Percentiles rank a stretch among this genome's conserved stretches.
These are phyloP conservation scores for Aethes cnicana DNA, from an alignment of 2,888 invertebrate genomes.

Conservation along the genomic window DNA sequence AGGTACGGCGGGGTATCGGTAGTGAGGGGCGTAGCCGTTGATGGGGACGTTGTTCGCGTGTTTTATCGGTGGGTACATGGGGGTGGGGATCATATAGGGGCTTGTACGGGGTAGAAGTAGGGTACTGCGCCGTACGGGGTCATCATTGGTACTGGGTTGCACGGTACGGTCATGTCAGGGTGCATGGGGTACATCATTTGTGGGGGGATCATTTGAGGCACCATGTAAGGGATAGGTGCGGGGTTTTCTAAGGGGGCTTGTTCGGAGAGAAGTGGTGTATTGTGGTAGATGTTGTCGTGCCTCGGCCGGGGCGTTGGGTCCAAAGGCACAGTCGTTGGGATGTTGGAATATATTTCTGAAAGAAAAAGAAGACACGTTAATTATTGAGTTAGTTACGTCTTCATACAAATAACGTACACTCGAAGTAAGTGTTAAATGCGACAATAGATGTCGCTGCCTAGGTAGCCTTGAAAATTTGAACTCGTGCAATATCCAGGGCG, in stretches of 20 bases:
- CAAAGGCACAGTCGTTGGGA: conserved; percentile 53
- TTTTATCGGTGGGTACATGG: conserved; percentile 71
- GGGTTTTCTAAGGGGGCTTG: conserved; percentile 50
- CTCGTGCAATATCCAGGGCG: too few relatives aligned
- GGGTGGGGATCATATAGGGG: conserved; percentile 76
- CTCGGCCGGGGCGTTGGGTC: conserved; percentile 39
- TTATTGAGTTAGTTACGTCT: not conserved
- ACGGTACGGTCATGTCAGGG: conserved; percentile 49
- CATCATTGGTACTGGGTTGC: conserved; percentile 60
- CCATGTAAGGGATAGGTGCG: conserved; percentile 50
- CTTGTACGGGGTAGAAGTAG: conserved; percentile 72
- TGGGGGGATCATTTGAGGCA: conserved; percentile 45
- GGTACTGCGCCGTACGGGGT: conserved; percentile 65
- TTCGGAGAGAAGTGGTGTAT: conserved; percentile 33
- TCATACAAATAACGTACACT: too few relatives aligned
- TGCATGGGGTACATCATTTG: conserved; percentile 57
- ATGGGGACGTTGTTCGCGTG: conserved; percentile 71
- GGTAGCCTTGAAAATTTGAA: too few relatives aligned
- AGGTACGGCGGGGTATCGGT: conserved; percentile 81
- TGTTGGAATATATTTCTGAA: conserved; percentile 70
- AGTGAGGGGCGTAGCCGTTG: conserved; percentile 73
- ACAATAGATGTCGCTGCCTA: too few relatives aligned
- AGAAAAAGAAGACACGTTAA: conserved; percentile 44
- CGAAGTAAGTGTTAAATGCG: too few relatives aligned
- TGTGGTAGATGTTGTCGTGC: conserved; percentile 47